Evolutionary conservation across 2,888 invertebrate genomes (phyloP).

Genomic region (Priocnemis perturbator): DNA sequence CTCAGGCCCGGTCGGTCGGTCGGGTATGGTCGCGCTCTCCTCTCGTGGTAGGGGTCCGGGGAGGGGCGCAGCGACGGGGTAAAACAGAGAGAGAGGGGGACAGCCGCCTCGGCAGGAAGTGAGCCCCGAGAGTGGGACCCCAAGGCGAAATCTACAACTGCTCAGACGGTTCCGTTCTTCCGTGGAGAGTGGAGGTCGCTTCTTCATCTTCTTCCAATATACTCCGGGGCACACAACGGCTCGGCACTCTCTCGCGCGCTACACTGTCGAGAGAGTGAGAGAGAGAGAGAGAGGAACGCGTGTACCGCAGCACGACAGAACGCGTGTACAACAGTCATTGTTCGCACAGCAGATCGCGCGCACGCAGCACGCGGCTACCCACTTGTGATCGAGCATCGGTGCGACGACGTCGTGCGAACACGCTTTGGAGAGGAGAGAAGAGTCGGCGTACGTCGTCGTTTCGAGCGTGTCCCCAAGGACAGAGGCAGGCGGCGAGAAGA

Average conservation of each 20-base stretch:
- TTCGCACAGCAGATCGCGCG: no score
- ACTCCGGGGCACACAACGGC: not conserved
- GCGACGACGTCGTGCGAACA: no score
- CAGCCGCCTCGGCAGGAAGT: slow-evolving; percentile 65
- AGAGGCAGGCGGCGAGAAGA: no score
- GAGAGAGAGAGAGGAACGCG: not conserved
- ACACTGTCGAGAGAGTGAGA: not conserved
- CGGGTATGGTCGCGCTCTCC: slow-evolving; percentile 52
- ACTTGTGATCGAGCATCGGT: no score
- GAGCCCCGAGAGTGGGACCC: slow-evolving; percentile 57
- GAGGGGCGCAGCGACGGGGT: slow-evolving; percentile 41
- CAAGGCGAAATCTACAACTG: slow-evolving; percentile 61
- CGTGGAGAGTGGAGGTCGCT: slow-evolving; percentile 74
- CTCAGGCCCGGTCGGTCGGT: slow-evolving; percentile 51
- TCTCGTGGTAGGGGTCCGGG: slow-evolving; percentile 31
- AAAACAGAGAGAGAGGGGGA: slow-evolving; percentile 50
- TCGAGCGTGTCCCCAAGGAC: no score
- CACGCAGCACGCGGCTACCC: no score
- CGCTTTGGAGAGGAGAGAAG: no score
- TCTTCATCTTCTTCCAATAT: slow-evolving; percentile 50
- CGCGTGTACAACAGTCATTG: no score
- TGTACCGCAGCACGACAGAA: no score
- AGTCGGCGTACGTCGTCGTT: no score
- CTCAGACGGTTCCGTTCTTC: slow-evolving; percentile 69
- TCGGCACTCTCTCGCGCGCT: not conserved